Base-by-base conservation (phyloP, 1,140 invertebrate genomes). In the Drosophila rufa region DNA sequence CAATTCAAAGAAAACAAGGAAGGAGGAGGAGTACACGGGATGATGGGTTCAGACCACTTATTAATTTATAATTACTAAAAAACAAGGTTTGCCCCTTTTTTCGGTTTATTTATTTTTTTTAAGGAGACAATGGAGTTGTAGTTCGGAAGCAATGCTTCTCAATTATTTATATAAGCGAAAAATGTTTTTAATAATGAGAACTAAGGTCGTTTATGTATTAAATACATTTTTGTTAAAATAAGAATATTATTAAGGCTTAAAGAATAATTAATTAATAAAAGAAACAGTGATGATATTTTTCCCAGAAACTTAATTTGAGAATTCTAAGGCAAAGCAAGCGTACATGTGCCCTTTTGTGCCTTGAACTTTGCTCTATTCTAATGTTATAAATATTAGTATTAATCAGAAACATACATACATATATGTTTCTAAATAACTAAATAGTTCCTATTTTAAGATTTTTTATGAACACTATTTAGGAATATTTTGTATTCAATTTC, bases 61-160 rank as follows among this genome's bases (percentile, higher is more conserved):
- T 87, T 80, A 87, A 89, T 83, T 83, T 87, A 73, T 89, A 89
- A 87, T 87, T 83, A 86, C 48, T 71, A 68, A 40, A 56, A 75
- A 59, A 74, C 43, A 40, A 36, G 55, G 74, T 67, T 80, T 53
- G 65, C 53, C 65, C 67, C 53, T 62, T 83, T 66, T 62, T 56
- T 27, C 1, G 22, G 22, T 38, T 25, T 27, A 19, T 12, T n/a
- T 8, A 2, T 36, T 60, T 36, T 66, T 25, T 40, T 36, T 0
- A 7, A 2, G 25, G 25, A 30, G 42, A 30, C 15, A 30, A 19
- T 15, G 57, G 7, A 11, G 0, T 3, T n/a, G 17, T 58, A 22
- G 38, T 58, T 36, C 0, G 14, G 0, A 12, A 45, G 6, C 4
- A 19, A 30, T 15, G 47, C 12, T 36, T 12, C 7, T 47, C 5